These are phyloP conservation scores for Clepsis dumicolana DNA, from an alignment of 2,888 invertebrate genomes.

Conservation along the genomic window DNA sequence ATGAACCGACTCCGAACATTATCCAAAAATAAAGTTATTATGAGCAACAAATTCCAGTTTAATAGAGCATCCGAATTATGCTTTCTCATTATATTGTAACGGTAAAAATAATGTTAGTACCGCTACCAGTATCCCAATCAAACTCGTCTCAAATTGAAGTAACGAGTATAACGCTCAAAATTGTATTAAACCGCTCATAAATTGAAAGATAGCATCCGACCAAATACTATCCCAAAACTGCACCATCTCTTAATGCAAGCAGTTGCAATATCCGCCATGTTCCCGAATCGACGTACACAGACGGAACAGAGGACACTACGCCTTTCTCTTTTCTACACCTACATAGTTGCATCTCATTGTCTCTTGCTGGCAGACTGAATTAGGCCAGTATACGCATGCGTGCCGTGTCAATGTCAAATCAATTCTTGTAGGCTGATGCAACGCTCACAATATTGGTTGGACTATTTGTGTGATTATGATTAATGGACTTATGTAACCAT, in stretches of 20 bases:
- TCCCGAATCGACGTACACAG: conserved; percentile 65
- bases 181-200: neutral
- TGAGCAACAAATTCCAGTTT: too few relatives aligned
- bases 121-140: neutral
- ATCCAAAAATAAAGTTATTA: too few relatives aligned
- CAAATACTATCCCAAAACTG: conserved; percentile 51
- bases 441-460: conserved; percentile 56
- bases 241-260: conserved; percentile 67
- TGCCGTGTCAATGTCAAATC: conserved; percentile 84
- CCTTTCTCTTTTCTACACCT: conserved; percentile 59
- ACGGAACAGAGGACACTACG: conserved; percentile 57
- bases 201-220: neutral
- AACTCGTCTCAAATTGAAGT: neutral
- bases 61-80: neutral
- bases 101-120: neutral
- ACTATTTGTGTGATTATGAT: conserved; percentile 27
- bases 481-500: conserved; percentile 15
- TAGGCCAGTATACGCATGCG: conserved; percentile 83
- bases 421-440: conserved; percentile 84
- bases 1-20: too few relatives aligned
- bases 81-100: neutral
- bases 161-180: neutral
- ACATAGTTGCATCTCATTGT: conserved; percentile 54
- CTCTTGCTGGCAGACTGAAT: conserved; percentile 66
- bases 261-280: conserved; percentile 81